Evolutionary conservation across 2,113 vertebrate genomes (phyloP).

Genomic region (Oreocharis arfaki): DNA sequence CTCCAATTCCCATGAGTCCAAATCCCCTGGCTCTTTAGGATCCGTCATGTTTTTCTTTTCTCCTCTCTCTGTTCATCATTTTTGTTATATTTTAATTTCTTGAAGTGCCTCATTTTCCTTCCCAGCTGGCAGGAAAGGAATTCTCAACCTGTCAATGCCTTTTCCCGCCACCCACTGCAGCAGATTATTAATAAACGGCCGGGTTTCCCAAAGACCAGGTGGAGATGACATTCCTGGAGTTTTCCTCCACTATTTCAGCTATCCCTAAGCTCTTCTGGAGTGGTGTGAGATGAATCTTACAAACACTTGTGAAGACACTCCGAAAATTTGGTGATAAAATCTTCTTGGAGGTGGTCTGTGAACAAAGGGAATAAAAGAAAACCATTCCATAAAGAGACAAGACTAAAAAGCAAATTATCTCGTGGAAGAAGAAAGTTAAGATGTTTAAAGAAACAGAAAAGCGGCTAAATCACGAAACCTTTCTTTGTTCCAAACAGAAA

Average conservation of each 20-base stretch:
- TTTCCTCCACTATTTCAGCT: neutral
- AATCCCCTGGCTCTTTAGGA: neutral
- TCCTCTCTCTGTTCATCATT: neutral
- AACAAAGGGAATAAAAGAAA: neutral
- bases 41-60: neutral
- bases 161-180: neutral
- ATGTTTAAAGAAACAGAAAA: neutral
- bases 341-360: neutral
- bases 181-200: neutral
- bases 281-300: neutral
- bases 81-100: neutral
- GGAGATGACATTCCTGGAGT: neutral
- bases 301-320: neutral
- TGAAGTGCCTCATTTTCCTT: neutral
- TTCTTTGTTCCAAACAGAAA: neutral
- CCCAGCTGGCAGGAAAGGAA: neutral
- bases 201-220: neutral
- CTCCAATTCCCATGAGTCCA: neutral
- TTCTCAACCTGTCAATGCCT: neutral
- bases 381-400: neutral
- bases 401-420: neutral
- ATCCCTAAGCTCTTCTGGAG: neutral
- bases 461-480: neutral
- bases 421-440: neutral
- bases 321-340: neutral